Base-by-base conservation (phyloP, 2,797 vertebrate genomes). In the Enoplosus armatus region DNA sequence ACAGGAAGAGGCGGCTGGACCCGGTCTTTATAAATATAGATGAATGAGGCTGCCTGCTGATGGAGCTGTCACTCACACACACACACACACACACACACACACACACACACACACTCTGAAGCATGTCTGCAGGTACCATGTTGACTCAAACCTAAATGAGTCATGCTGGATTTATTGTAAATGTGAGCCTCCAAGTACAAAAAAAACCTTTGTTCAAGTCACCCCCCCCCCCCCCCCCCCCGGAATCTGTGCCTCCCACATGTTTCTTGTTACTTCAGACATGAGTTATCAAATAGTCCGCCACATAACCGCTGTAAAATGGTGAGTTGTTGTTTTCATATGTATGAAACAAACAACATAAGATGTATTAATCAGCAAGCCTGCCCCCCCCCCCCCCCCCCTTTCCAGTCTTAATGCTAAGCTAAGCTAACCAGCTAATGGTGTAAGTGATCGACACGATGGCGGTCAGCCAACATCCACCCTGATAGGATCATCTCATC, bases 21-120 rank as follows among this genome's bases (percentile, higher is more conserved):
- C 14, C 53, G 24, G 53, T 72, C 77, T 60, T 64, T 60, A 50
- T 65, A 55, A 60, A 76, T 65, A 50, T 22, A 68, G 73, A 78
- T 47, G 67, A 62, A 67, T n/a, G 66, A 67, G 50, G 43, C 62
- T 2, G 16, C 74, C 74, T 31, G 65, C 78, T 75, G 50, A 67
- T 37, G 50, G 54, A 65, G 53, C 74, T 61, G 69, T 73, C 65
- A 66, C 65, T 33, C 63, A 20, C 6, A n/a, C 20, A 39, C 45
- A 50, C 54, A 54, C 67, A 29, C 53, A 60, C 10, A 9, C 48
- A 56, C 47, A 64, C 41, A 48, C 61, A 63, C 61, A 35, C 45
- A 47, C 35, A 59, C 48, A 22, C 33, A 27, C 37, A 22, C 35
- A 33, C 31, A 37, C 35, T n/a, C n/a, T n/a, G n/a, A n/a, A 10